Evolutionary conservation across 2,888 invertebrate genomes (phyloP).

Genomic region (Dusona sp.): DNA sequence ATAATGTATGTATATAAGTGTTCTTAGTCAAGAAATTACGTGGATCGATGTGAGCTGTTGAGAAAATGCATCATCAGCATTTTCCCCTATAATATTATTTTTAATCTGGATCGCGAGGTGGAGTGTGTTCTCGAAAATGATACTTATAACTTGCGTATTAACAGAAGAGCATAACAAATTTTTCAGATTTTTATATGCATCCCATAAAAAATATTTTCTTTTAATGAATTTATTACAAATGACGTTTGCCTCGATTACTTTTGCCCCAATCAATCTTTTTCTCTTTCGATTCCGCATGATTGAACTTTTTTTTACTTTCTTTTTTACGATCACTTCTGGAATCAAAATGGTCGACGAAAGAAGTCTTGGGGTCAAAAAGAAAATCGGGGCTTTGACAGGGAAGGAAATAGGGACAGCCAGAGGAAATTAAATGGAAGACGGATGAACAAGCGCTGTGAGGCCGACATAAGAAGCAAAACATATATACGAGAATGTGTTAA

Average conservation of each 20-base stretch:
- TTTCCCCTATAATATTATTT: constrained; percentile 32
- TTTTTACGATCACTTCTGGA: neutral
- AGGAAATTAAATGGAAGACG: constrained; percentile 83
- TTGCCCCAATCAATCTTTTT: constrained; percentile 22
- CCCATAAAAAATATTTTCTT: neutral
- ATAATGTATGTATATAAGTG: neutral
- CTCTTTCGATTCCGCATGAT: constrained; percentile 3
- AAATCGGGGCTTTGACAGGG: constrained; percentile 65
- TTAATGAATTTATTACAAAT: neutral
- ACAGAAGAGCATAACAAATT: neutral
- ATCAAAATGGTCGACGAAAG: constrained; percentile 21
- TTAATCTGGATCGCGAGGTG: neutral
- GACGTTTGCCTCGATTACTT: constrained; percentile 5
- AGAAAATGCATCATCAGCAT: constrained; percentile 34
- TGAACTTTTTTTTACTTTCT: constrained; percentile 26
- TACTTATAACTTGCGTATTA: constrained; percentile 2
- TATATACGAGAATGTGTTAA: constrained; percentile 65
- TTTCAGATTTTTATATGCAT: neutral
- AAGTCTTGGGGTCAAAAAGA: constrained; percentile 57
- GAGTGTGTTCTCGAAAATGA: neutral
- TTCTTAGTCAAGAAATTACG: neutral
- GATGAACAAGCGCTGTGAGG: constrained; percentile 76
- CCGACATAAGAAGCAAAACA: constrained; percentile 14
- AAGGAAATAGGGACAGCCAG: constrained; percentile 80
- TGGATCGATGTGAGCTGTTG: constrained; percentile 42